These are phyloP conservation scores for Eunapius fragilis DNA, from an alignment of 37 sponge, comb jelly and placozoan genomes.

Conservation along the genomic window DNA sequence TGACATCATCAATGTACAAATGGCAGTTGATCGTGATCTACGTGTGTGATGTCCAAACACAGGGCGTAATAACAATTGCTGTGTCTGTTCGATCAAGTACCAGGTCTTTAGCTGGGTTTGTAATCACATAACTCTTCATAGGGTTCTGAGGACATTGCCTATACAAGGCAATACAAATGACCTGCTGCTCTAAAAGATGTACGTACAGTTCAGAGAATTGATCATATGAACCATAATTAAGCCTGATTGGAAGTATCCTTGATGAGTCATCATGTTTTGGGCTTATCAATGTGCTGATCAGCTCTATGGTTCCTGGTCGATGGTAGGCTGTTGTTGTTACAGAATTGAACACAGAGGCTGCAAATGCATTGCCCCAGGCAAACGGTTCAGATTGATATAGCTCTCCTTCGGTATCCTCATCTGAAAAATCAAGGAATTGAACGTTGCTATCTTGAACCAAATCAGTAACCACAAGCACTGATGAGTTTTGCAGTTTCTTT, in stretches of 20 bases:
- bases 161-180: not conserved
- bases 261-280: not conserved
- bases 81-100: not conserved
- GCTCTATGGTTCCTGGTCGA: constrained; percentile 35
- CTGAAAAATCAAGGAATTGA: constrained; percentile 78
- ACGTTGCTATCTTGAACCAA: constrained; percentile 65
- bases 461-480: constrained; percentile 45
- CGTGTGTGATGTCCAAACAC: not conserved
- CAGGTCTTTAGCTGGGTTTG: not conserved
- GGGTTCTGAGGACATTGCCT: not conserved
- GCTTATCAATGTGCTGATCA: constrained; percentile 38
- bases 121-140: not conserved
- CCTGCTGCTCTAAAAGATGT: not conserved
- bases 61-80: not conserved
- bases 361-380: constrained; percentile 63
- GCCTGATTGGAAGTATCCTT: not conserved
- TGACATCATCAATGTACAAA: too few relatives aligned
- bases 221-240: not conserved
- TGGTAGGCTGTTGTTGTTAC: constrained; percentile 48
- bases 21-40: too few relatives aligned
- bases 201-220: not conserved
- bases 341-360: constrained; percentile 72
- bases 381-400: constrained; percentile 61
- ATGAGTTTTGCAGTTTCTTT: constrained; percentile 21
- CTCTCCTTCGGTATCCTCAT: constrained; percentile 57